Evolutionary conservation across 1,140 invertebrate genomes (phyloP), one percentile per base, ranked within the genome.

Genomic region (Theocolax elegans): DNA sequence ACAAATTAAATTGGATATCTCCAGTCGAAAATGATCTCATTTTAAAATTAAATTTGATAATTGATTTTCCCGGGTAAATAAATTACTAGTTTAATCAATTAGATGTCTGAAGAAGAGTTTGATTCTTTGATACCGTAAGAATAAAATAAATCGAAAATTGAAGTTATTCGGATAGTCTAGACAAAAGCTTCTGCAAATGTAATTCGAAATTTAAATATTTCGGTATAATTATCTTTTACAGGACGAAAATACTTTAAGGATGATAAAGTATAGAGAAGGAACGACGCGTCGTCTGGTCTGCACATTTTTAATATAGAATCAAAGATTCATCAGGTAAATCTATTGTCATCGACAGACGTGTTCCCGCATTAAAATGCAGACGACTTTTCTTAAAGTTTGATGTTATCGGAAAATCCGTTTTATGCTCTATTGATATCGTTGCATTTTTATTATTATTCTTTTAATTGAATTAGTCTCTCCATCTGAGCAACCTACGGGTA

Each of bases 201-300:
- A 54, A 54, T 63, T 63, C 27, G 48, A 65, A 40, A 65, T 35
- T 49, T 9, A 65, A 53, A 53, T 56, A 56, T 44, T 56, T 29
- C 12, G 64, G 23, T 66, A 66, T 46, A 54, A 44, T 66, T 66
- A 66, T 56, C 29, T 63, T 67, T 51, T 29, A 27, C 35, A 40
- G 29, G 19, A 19, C 46, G 3, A 60, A 53, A 68, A 68, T 68
- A 68, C 44, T 60, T 59, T 48, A 17, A 59, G 42, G 12, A 19
- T 58, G n/a, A 67, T 67, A 48, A 58, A 67, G 13, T 58, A 67
- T 67, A 25, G 27, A 67, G 6, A 29, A 19, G 29, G 40, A 48
- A 59, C 58, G 66, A 40, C 44, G 56, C 66, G 66, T 27, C 56
- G 66, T 68, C 66, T 67, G 53, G 25, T 51, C 44, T 44, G 44